These are phyloP conservation scores for Mechanitis messenoides DNA, from an alignment of 2,888 invertebrate species.

Conservation along the genomic window DNA sequence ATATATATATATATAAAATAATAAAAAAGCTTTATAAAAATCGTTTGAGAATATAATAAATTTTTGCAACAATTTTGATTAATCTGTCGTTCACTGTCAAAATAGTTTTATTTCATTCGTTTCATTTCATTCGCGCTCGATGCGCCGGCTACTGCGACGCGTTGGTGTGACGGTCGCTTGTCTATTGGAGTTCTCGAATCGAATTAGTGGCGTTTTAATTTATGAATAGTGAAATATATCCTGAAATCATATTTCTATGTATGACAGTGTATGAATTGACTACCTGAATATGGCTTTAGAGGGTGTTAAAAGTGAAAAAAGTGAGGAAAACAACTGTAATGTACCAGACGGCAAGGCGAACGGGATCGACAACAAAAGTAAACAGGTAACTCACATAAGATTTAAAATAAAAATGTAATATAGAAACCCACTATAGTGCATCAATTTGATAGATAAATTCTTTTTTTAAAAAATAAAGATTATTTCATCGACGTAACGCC, in stretches of 20 bases:
- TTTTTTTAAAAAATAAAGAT: not conserved
- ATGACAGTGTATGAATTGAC: slow-evolving; percentile 71
- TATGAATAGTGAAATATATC: slow-evolving; percentile 51
- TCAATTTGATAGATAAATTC: not conserved
- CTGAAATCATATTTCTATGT: slow-evolving; percentile 53
- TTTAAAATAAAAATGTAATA: slow-evolving; percentile 24
- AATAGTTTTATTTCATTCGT: slow-evolving; percentile 22
- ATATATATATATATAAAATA: not conserved
- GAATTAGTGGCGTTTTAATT: slow-evolving; percentile 58
- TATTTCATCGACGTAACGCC: slow-evolving; percentile 14
- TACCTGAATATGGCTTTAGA: slow-evolving; percentile 71
- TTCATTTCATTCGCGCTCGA: slow-evolving; percentile 66
- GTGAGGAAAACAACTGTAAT: slow-evolving; percentile 73
- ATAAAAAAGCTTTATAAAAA: not conserved
- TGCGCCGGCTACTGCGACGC: slow-evolving; percentile 57
- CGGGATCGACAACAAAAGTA: slow-evolving; percentile 77
- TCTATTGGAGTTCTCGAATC: slow-evolving; percentile 68
- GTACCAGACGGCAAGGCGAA: slow-evolving; percentile 73
- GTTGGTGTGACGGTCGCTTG: slow-evolving; percentile 45
- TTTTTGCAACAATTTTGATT: not conserved
- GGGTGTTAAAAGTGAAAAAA: slow-evolving; percentile 75
- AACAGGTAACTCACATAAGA: slow-evolving; percentile 66
- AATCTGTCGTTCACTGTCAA: slow-evolving; percentile 14
- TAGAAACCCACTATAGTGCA: not conserved
- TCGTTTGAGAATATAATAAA: not conserved